Percentiles rank a stretch among this genome's conserved stretches.
Conservation (phyloP, 2,888 invertebrate species). For the Drosophila pseudotalamancana region DNA sequence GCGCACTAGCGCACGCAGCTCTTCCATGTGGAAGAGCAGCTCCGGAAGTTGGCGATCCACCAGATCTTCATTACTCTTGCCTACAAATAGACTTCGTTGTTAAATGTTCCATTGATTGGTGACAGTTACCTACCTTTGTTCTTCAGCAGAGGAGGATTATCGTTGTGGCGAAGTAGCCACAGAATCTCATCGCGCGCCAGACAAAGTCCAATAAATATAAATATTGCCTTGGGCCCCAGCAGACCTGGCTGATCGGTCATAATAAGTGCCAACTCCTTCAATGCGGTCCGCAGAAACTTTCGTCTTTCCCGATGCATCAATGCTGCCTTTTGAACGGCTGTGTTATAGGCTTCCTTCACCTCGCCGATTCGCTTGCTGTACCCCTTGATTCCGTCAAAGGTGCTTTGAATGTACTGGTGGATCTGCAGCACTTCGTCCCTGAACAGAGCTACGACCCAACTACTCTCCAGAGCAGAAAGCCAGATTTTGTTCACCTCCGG, state of each 20-base stretch:
- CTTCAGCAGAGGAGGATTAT: slow-evolving; percentile 95
- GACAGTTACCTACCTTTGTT: slow-evolving; percentile 87
- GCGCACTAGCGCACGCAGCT: slow-evolving; percentile 95
- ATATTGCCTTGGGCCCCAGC: slow-evolving; percentile 97
- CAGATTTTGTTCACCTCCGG: slow-evolving; percentile 95
- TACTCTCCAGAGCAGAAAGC: slow-evolving; percentile 95
- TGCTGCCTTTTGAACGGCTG: slow-evolving; percentile 95
- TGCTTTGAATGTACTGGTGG: slow-evolving; percentile 95
- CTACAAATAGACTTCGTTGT: slow-evolving; percentile 31
- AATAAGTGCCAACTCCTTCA: slow-evolving; percentile 97
- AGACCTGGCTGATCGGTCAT: slow-evolving; percentile 98
- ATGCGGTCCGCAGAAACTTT: slow-evolving; percentile 96
- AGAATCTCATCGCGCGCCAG: slow-evolving; percentile 98
- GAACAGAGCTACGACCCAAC: slow-evolving; percentile 97
- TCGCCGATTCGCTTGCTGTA: slow-evolving; percentile 96
- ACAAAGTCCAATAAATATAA: slow-evolving; percentile 98
- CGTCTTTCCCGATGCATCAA: slow-evolving; percentile 97
- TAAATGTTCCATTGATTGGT: neutral
- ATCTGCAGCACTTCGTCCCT: slow-evolving; percentile 98
- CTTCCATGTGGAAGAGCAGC: slow-evolving; percentile 98
- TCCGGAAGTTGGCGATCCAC: slow-evolving; percentile 98
- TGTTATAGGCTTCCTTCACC: slow-evolving; percentile 97
- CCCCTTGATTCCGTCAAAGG: slow-evolving; percentile 98
- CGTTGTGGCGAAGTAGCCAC: slow-evolving; percentile 98
- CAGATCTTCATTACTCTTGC: slow-evolving; percentile 93